Base-by-base conservation (phyloP, 1,140 invertebrate genomes). In the Drosophila willistoni region DNA sequence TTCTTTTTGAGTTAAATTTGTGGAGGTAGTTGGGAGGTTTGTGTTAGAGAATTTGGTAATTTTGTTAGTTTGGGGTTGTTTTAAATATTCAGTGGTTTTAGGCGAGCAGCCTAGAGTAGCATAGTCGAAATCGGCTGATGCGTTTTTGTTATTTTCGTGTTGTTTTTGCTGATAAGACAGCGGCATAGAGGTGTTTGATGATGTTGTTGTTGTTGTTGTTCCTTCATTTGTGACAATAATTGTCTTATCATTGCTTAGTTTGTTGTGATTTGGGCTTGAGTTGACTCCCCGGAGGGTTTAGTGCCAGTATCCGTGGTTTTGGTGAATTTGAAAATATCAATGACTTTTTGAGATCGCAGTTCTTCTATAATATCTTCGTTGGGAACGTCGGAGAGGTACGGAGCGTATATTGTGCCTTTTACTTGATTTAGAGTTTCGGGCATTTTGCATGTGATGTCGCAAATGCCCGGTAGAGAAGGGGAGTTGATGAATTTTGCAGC, bases 311-410 rank as follows among this genome's bases (percentile, higher is more conserved):
- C 33, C 6, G 57, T 60, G 29, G 17, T 60, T 60, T 60, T 60
- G 34, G 57, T 41, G 34, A 60, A 39, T 36, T 60, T 60, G 34
- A 60, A 41, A 12, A 60, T 60, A 36, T 60, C 14, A 36, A 47
- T 47, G 25, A 60, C 57, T 60, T 60, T 41, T 60, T 60, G 57
- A 14, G 29, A 57, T 19, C 55, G 55, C 55, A 57, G 55, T 60
- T 60, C 33, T 36, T 60, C 57, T 17, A 60, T 60, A 14, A 60
- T 60, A 17, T 60, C 57, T 34, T 60, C 33, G 33, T 34, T 36
- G 25, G 57, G 3, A 17, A 60, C 7, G 29, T 60, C 57, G 25
- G 57, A 25, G 22, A 60, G 57, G 57, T 60, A 36, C 9, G 57
- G 57, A 7, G 57, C 33, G 57, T 60, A 60, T 33, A 36, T 60